Evolutionary conservation across 2,888 invertebrate species (phyloP), one percentile per base, ranked within the genome.

Genomic region (Leucozona laternaria): DNA sequence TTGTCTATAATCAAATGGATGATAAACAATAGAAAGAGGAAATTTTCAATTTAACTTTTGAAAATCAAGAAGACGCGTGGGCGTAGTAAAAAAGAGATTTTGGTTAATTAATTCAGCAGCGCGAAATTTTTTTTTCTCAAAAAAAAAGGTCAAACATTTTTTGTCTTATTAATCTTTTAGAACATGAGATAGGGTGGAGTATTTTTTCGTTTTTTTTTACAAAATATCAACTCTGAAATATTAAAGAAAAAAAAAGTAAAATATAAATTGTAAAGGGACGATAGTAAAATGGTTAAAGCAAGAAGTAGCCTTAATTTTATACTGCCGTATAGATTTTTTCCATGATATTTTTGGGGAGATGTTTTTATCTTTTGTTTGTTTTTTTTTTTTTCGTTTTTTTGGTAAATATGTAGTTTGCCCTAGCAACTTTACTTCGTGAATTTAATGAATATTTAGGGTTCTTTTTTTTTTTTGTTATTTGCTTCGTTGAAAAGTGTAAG

Each of bases 61-160:
- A 34, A 37, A 53, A 66, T 45, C 62, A n/a, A n/a, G 37, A 31
- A 58, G 75, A 37, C 50, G 10, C 15, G 57, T 28, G 53, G 57
- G 37, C 20, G 50, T 28, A 70, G n/a, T 28, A 40, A 73, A 85
- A 78, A 70, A 66, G 62, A 55, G 75, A 82, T 86, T 86, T 71
- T 62, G 79, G 78, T 82, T 82, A 86, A 86, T 86, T 86, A 86
- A 86, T 86, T 82, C 78, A 75, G 66, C 70, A 71, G 43, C 15
- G 70, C 40, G 72, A 20, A 53, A 50, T 57, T 45, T n/a, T 57
- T 77, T 17, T 20, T 1, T 7, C 40, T 28, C n/a, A n/a, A n/a
- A 31, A 48, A 45, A 77, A 79, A 81, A 73, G 72, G 72, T 77
- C 71, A 76, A 85, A 28, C 76, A 76, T n/a, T 78, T 80, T 70